phyloP scores from a whole-genome alignment of 2,888 invertebrate species.

The Dicranocentrus wangi region DNA sequence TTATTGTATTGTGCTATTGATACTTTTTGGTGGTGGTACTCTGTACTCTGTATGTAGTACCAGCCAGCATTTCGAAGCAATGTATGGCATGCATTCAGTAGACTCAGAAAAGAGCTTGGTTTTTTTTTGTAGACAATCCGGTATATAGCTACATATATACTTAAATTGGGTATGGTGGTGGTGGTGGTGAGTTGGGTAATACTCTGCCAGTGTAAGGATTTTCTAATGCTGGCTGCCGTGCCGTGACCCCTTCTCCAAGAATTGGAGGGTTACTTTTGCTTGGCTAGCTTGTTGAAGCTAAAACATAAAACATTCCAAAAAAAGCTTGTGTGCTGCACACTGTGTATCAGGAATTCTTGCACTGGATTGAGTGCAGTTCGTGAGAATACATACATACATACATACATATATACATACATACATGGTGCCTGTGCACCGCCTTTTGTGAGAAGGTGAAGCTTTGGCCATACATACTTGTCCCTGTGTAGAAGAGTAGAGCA shows the following conservation, averaged over 20 bases:
- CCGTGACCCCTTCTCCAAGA: constrained; percentile 48
- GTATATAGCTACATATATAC: too few relatives aligned
- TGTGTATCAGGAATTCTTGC: too few relatives aligned
- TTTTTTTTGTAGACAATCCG: too few relatives aligned
- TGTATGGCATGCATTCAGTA: too few relatives aligned
- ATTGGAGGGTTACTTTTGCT: constrained; percentile 46
- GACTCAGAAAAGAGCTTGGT: too few relatives aligned
- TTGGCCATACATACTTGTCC: too few relatives aligned
- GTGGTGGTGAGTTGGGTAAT: constrained; percentile 14
- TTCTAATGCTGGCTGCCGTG: constrained; percentile 15
- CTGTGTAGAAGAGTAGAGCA: too few relatives aligned
- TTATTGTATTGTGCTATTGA: constrained; percentile 39
- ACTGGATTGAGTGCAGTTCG: constrained; percentile 8
- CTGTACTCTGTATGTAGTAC: too few relatives aligned
- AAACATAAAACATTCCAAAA: not conserved
- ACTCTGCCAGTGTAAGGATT: not conserved
- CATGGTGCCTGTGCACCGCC: too few relatives aligned
- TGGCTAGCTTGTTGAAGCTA: constrained; percentile 10
- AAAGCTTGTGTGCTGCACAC: not conserved
- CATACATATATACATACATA: not conserved
- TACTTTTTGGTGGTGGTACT: constrained; percentile 32
- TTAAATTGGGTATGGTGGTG: not conserved
- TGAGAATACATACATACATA: not conserved
- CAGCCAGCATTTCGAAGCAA: too few relatives aligned
- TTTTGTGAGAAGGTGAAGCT: too few relatives aligned